Evolutionary conservation across 2,888 invertebrate species (phyloP), one percentile per base, ranked within the genome.

Genomic region (Heliconius ismenius): DNA sequence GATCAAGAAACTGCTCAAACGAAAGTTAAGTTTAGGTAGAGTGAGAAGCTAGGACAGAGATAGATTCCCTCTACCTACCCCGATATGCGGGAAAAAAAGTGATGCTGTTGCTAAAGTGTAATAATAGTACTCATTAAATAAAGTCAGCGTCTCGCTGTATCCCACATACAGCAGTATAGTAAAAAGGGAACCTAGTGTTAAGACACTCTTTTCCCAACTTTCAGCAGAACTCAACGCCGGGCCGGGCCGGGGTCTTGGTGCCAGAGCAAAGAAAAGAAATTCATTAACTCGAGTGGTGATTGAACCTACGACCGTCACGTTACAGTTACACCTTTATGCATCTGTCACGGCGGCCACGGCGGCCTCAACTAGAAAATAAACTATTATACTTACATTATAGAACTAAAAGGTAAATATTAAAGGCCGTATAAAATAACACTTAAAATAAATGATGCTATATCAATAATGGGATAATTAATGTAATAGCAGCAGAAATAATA

Each of bases 361-460:
- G 39, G 39, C 4, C 4, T 43, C 4, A 43, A 15, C 15, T 15
- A 43, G 15, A 4, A 43, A 43, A 43, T 43, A 43, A 43, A 15
- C 43, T 43, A 6, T 43, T 43, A 43, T 15, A 43, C 1, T 43
- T 43, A 43, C 58, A 60, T 60, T 60, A 60, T 3, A 60, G 10
- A n/a, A 9, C 24, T 65, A 36, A 36, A 65, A 65, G n/a, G n/a
- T n/a, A 32, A 65, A 36, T 36, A 9, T 26, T 28, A 13, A 36
- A 32, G 32, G n/a, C 32, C 36, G n/a, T n/a, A 65, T 65, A 32
- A 36, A 65, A 67, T 24, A 18, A 49, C 28, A 49, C 21, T 68
- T 28, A 54, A 75, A 54, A 75, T 75, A 75, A 64, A 64, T 39
- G 24, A 32, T 54, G 64, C 68, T 43, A 69, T 70, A n/a, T 70